Percentiles rank a stretch among this genome's conserved stretches.
Conservation (phyloP, 1,140 invertebrate species). For the Oncopodura yosiiana region DNA sequence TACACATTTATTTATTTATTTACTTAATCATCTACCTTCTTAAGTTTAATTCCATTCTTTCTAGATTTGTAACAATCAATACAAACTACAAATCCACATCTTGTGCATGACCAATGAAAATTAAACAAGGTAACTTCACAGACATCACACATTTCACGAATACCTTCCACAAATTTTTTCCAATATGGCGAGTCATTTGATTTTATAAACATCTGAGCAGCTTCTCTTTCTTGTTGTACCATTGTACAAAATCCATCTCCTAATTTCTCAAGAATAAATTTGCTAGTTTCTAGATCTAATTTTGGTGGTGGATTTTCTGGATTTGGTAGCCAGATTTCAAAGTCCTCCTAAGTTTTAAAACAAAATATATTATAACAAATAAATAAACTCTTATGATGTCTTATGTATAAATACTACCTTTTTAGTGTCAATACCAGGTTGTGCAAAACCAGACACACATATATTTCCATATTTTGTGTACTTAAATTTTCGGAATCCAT, state of each 20-base stretch:
- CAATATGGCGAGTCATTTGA: too few species aligned
- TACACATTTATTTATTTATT: too few species aligned
- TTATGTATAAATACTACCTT: too few species aligned
- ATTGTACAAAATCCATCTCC: slow-evolving; percentile 95
- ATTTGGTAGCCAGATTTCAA: slow-evolving; percentile 73
- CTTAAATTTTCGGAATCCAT: slow-evolving; percentile 81
- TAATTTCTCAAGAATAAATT: slow-evolving; percentile 80
- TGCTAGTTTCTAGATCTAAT: slow-evolving; percentile 76
- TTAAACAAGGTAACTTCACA: slow-evolving; percentile 97
- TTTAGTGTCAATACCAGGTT: slow-evolving; percentile 74
- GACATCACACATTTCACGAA: slow-evolving; percentile 95
- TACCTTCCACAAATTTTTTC: slow-evolving; percentile 89
- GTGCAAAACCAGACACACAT: slow-evolving; percentile 86
- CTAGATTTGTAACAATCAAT: slow-evolving; percentile 84
- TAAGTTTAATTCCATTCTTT: slow-evolving; percentile 15
- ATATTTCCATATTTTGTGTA: slow-evolving; percentile 83
- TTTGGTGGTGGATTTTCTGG: slow-evolving; percentile 50
- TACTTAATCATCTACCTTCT: too few species aligned
- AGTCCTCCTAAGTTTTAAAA: too few species aligned
- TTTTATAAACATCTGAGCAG: slow-evolving; percentile 45
- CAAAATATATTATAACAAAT: too few species aligned
- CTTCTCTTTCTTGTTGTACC: slow-evolving; percentile 80
- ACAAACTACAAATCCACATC: slow-evolving; percentile 95
- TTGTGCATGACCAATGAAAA: slow-evolving; percentile 93
- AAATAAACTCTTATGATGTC: too few species aligned